Conservation (phyloP, 2,888 invertebrate genomes). For the Napeogenes inachia region DNA sequence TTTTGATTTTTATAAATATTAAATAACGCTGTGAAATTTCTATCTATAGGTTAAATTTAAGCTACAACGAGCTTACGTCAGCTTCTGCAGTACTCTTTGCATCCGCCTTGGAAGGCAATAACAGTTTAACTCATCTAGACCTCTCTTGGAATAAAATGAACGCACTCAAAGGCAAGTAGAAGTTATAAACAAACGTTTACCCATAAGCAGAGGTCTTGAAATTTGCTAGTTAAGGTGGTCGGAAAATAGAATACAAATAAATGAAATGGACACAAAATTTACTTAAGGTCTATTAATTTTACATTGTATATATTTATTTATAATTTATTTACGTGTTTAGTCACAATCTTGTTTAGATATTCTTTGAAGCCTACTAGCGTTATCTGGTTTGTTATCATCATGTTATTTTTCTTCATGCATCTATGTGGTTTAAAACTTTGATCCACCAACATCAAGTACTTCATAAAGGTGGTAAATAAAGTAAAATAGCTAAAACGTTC, state of each 20-base stretch:
- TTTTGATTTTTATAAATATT: not conserved
- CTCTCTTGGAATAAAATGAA: conserved; percentile 46
- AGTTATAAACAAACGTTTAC: conserved; percentile 27
- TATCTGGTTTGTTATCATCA: too few species aligned
- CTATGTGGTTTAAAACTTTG: too few species aligned
- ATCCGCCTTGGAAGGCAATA: conserved; percentile 33
- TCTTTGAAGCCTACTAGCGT: too few species aligned
- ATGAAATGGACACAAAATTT: too few species aligned
- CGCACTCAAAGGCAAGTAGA: conserved; percentile 26
- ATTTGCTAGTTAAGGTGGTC: conserved; percentile 16
- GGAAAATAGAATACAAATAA: not conserved
- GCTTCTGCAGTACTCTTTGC: conserved; percentile 24
- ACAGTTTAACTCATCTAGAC: conserved; percentile 42
- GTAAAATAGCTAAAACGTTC: too few species aligned
- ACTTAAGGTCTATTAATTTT: too few species aligned
- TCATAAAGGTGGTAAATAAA: too few species aligned
- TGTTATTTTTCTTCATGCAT: too few species aligned
- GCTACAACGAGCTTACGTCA: conserved; percentile 27
- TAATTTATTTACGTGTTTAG: too few species aligned
- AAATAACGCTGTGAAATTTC: not conserved
- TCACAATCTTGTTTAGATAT: too few species aligned
- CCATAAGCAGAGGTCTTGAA: conserved; percentile 22
- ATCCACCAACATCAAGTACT: too few species aligned
- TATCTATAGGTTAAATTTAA: conserved; percentile 29
- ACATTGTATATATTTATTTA: too few species aligned